A percentile compares a stretch with the other conserved stretches of the same genome.
Evolutionary conservation across 2,113 vertebrate species (phyloP).

Genomic region (Lucifuga dentata): DNA sequence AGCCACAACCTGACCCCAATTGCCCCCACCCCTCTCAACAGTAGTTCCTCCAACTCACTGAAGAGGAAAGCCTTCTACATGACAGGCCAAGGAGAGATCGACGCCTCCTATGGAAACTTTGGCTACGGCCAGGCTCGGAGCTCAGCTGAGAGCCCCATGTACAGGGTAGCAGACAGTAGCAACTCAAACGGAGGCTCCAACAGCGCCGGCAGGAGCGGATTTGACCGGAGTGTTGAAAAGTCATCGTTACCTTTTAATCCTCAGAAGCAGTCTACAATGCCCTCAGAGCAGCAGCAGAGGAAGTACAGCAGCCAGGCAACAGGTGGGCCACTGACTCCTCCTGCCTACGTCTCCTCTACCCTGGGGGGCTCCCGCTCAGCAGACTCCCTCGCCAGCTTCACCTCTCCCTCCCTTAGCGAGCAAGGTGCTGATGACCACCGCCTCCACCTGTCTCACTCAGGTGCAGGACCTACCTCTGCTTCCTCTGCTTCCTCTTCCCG

Average conservation of each 20-base stretch:
- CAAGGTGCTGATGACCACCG: constrained; percentile 88
- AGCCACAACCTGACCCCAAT: constrained; percentile 93
- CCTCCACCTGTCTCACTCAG: constrained; percentile 90
- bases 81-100: constrained; percentile 94
- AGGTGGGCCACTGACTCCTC: constrained; percentile 90
- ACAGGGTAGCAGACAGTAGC: constrained; percentile 93
- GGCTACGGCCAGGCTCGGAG: constrained; percentile 91
- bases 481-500: constrained; percentile 89
- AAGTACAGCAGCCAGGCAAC: constrained; percentile 92
- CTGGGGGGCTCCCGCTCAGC: constrained; percentile 88
- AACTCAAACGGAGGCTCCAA: constrained; percentile 90
- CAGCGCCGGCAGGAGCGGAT: constrained; percentile 88
- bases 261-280: constrained; percentile 90
- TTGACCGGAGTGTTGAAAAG: constrained; percentile 91
- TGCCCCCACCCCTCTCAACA: constrained; percentile 89
- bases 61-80: constrained; percentile 98
- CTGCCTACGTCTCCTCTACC: constrained; percentile 90
- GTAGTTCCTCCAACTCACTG: constrained; percentile 92
- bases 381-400: constrained; percentile 91
- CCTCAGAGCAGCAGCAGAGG: constrained; percentile 93
- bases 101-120: constrained; percentile 94
- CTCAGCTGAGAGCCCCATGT: constrained; percentile 95
- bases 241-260: constrained; percentile 94
- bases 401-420: constrained; percentile 91
- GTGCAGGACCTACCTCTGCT: constrained; percentile 86